Conservation (phyloP, 2,113 vertebrate genomes). For the Plotosus lineatus region DNA sequence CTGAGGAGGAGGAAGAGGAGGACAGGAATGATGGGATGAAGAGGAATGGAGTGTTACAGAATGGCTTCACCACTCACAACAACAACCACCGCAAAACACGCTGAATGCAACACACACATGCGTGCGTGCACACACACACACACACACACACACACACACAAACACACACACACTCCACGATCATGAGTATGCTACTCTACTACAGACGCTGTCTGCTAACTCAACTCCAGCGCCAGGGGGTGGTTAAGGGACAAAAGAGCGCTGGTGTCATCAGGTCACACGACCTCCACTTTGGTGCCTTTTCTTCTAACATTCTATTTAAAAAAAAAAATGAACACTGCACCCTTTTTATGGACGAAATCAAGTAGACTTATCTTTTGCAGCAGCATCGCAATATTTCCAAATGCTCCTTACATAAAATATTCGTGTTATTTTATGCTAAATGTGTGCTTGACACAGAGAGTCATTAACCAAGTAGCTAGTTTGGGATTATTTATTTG, state of each 20-base stretch:
- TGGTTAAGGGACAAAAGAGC: background rate
- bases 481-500: background rate
- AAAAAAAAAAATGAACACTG: background rate
- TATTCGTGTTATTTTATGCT: background rate
- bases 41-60: conserved; percentile 80
- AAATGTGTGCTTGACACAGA: background rate
- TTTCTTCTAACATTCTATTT: background rate
- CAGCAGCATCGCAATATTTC: background rate
- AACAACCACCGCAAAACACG: conserved; percentile 85
- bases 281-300: conserved; percentile 1
- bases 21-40: conserved; percentile 51
- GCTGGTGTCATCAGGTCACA: conserved; percentile 6
- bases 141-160: background rate
- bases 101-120: conserved; percentile 47
- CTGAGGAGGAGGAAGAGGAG: conserved; percentile 81
- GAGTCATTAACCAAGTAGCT: background rate
- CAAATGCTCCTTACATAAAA: background rate
- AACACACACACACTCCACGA: background rate
- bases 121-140: background rate
- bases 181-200: background rate
- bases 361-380: background rate
- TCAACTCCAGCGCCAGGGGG: background rate
- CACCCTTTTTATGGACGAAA: background rate
- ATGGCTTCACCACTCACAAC: conserved; percentile 81
- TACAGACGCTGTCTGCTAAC: background rate